Conservation (phyloP, 1,140 invertebrate genomes). For the Bathynomus jamesi region DNA sequence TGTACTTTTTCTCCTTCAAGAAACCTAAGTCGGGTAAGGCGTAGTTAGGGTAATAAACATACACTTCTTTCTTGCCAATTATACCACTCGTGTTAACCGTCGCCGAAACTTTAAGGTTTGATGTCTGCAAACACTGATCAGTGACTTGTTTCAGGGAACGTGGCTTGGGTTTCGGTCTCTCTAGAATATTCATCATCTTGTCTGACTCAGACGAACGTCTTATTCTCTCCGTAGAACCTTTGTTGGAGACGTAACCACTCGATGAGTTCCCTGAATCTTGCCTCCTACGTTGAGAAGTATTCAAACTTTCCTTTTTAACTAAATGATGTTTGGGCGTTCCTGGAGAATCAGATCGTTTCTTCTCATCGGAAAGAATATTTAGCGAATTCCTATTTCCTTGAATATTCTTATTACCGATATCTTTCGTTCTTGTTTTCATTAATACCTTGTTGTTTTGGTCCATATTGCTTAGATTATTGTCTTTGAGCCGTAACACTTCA, state of each 20-base stretch:
- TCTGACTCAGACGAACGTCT: constrained; percentile 33
- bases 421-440: constrained; percentile 17
- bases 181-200: constrained; percentile 5
- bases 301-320: constrained; percentile 13
- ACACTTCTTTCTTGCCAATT: constrained; percentile 47
- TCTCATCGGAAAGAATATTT: constrained; percentile 21
- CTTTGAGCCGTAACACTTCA: constrained; percentile 23
- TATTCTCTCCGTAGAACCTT: constrained; percentile 35
- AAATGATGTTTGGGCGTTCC: constrained; percentile 22
- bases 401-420: constrained; percentile 22
- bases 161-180: constrained; percentile 32
- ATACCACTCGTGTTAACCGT: constrained; percentile 32
- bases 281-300: constrained; percentile 13
- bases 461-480: constrained; percentile 23
- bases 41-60: constrained; percentile 86
- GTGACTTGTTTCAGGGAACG: constrained; percentile 30
- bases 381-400: constrained; percentile 27
- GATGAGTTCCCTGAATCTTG: constrained; percentile 36
- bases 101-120: constrained; percentile 34
- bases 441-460: constrained; percentile 18
- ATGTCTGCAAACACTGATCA: constrained; percentile 37
- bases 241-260: constrained; percentile 32
- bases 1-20: constrained; percentile 53
- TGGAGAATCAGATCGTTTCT: constrained; percentile 31
- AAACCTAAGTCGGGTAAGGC: constrained; percentile 80